A percentile compares a stretch with the other conserved stretches of the same genome.
These are phyloP conservation scores for Caenorhabditis auriculariae DNA, from an alignment of 2,888 invertebrate species.

Conservation along the genomic window DNA sequence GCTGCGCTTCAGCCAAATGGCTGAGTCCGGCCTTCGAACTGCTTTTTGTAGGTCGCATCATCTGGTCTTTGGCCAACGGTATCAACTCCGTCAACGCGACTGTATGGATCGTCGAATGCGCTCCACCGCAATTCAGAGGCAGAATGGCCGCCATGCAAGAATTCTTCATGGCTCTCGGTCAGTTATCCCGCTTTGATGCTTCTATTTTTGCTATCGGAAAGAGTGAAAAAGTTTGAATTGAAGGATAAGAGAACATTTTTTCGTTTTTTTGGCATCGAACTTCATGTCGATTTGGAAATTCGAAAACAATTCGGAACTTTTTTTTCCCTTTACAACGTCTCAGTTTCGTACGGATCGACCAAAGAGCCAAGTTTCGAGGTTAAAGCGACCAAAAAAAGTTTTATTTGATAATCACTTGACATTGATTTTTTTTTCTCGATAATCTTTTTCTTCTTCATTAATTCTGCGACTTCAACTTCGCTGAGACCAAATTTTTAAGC, in stretches of 20 bases:
- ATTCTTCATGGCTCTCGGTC: conserved; percentile 49
- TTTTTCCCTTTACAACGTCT: too few relatives aligned
- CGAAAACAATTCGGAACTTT: background rate
- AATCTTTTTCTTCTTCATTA: too few relatives aligned
- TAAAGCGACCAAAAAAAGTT: too few relatives aligned
- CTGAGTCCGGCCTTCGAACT: conserved; percentile 41
- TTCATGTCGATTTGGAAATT: background rate
- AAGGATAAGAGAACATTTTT: background rate
- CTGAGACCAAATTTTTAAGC: too few relatives aligned
- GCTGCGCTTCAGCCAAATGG: conserved; percentile 39
- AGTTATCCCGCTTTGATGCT: background rate
- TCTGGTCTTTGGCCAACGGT: conserved; percentile 51
- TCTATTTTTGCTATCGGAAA: background rate
- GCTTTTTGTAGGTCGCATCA: conserved; percentile 43
- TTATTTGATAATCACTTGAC: too few relatives aligned
- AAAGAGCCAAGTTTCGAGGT: too few relatives aligned
- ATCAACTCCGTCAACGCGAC: conserved; percentile 47
- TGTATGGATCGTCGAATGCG: conserved; percentile 53
- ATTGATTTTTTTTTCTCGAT: too few relatives aligned
- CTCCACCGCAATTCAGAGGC: conserved; percentile 42
- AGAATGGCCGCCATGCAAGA: conserved; percentile 50
- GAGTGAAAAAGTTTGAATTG: background rate
- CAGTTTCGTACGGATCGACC: too few relatives aligned
- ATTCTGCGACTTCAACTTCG: too few relatives aligned
- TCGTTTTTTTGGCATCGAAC: too few relatives aligned